Base-by-base conservation (phyloP, 2,113 vertebrate genomes). In the Chionomys nivalis region DNA sequence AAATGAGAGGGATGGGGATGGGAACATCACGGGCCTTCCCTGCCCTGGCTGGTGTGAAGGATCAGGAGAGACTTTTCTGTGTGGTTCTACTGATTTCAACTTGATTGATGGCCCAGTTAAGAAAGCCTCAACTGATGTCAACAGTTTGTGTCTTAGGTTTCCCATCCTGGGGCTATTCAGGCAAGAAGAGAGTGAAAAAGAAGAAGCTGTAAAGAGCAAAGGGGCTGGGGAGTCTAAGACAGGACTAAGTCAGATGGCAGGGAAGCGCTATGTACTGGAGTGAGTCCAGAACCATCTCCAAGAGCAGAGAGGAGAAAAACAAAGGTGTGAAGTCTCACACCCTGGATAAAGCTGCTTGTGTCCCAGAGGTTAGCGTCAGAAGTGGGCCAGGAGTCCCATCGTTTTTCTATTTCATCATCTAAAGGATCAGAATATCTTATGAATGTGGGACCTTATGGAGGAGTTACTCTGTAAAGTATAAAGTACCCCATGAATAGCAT, bases 401-500 rank as follows among this genome's bases (percentile, higher is more conserved):
- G 24, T 24, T 73, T 1, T 2, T 58, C 17, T 14, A 0, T 79
- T 52, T 55, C 33, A 21, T 55, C 17, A 24, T 42, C 44, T 44
- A 31, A 72, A 42, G 31, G 11, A 47, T 9, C 21, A 1, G 52
- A 14, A 0, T 23, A 83, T 17, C 82, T 63, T 52, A 16, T 3
- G 21, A 86, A 55, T 17, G 4, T 42, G 33, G 47, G 61, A 10
- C 23, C 6, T 31, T 14, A 33, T 17, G 1, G 1, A 1, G 1
- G 16, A 70, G 7, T 47, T 21, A 44, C 36, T 39, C 39, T 55
- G 42, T 70, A 47, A 65, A 36, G 26, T 3, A 1, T 13, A 7
- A 13, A 0, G 19, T 31, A 17, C 28, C 12, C 8, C 2, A 17
- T 9, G 42, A 0, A n/a, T 2, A 21, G 33, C 16, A 0, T 0